These are phyloP conservation scores for Lissocephala sabroskyi DNA, from an alignment of 2,888 invertebrate species.

Conservation along the genomic window DNA sequence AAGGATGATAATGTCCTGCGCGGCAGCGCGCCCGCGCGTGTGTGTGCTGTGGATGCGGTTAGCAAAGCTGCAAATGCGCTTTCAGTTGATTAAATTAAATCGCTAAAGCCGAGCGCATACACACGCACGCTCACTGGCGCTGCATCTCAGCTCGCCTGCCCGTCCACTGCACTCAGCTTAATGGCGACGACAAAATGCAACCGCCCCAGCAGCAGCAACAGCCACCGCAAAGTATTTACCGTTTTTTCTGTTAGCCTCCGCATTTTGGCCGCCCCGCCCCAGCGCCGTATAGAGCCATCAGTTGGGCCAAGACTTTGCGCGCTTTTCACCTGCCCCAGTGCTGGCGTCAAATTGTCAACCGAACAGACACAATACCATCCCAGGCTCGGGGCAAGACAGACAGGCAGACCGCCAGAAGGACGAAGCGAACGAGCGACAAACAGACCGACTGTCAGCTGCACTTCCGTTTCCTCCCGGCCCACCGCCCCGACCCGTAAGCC, in stretches of 20 bases:
- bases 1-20: slow-evolving; percentile 17
- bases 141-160: not conserved
- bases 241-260: slow-evolving; percentile 12
- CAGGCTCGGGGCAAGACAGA: not conserved
- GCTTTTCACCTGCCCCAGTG: slow-evolving; percentile 8
- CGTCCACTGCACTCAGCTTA: slow-evolving; percentile 51
- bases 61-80: slow-evolving; percentile 57
- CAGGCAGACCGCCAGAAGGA: not conserved
- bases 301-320: not conserved
- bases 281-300: slow-evolving; percentile 15
- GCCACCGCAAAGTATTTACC: slow-evolving; percentile 51
- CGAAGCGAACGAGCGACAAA: too few relatives aligned
- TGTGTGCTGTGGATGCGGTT: slow-evolving; percentile 28
- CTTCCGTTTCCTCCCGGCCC: slow-evolving; percentile 28
- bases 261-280: not conserved
- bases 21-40: slow-evolving; percentile 2
- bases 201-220: too few relatives aligned
- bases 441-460: slow-evolving; percentile 15
- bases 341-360: slow-evolving; percentile 18
- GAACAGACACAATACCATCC: slow-evolving; percentile 12
- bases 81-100: slow-evolving; percentile 64
- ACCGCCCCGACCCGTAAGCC: not conserved
- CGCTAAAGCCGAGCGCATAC: slow-evolving; percentile 46
- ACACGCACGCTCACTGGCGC: too few relatives aligned
- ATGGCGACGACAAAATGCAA: slow-evolving; percentile 31